Percentiles rank a stretch among this genome's conserved stretches.
These are phyloP conservation scores for Heliconius hortense DNA, from an alignment of 2,888 invertebrate species.

Conservation along the genomic window DNA sequence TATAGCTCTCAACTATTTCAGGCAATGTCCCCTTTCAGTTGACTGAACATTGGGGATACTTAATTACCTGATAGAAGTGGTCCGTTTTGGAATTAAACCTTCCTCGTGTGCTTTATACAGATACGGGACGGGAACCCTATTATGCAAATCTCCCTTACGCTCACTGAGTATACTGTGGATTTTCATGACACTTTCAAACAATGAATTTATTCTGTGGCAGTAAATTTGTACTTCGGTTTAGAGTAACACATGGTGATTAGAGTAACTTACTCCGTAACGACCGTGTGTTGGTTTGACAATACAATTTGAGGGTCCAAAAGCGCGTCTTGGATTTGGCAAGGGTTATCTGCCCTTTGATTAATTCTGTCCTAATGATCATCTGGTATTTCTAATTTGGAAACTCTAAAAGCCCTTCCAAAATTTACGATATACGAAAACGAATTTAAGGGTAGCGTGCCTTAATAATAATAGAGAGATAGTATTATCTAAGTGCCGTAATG, in stretches of 20 bases:
- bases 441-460: neutral
- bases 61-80: slow-evolving; percentile 78
- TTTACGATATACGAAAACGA: slow-evolving; percentile 32
- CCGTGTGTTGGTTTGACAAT: slow-evolving; percentile 70
- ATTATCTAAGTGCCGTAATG: too few relatives aligned
- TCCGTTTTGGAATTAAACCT: slow-evolving; percentile 64
- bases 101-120: slow-evolving; percentile 31
- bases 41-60: slow-evolving; percentile 70
- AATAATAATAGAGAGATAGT: neutral
- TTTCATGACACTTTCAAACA: neutral
- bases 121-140: slow-evolving; percentile 14
- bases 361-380: slow-evolving; percentile 62
- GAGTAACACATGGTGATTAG: slow-evolving; percentile 47
- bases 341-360: slow-evolving; percentile 69
- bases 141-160: neutral
- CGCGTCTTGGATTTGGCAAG: slow-evolving; percentile 58
- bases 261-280: slow-evolving; percentile 54
- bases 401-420: slow-evolving; percentile 47
- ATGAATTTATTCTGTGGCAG: slow-evolving; percentile 42
- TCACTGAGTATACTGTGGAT: slow-evolving; percentile 20
- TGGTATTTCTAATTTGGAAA: slow-evolving; percentile 66
- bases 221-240: slow-evolving; percentile 40
- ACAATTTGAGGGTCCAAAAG: slow-evolving; percentile 63
- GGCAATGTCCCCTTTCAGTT: slow-evolving; percentile 68
- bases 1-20: slow-evolving; percentile 61